Evolutionary conservation across 2,888 invertebrate species (phyloP).

Genomic region (Tetrapedia diversipes): DNA sequence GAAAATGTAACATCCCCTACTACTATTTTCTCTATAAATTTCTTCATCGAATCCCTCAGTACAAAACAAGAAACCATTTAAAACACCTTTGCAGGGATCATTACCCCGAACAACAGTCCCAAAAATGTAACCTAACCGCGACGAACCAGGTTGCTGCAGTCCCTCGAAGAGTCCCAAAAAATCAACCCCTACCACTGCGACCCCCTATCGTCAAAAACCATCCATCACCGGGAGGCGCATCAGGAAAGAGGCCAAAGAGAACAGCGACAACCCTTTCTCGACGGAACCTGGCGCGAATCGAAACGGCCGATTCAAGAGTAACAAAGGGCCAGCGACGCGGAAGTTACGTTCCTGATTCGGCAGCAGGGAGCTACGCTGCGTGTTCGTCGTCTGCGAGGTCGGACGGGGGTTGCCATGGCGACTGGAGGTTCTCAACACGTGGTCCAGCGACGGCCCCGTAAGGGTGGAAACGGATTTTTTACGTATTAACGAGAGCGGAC

Average conservation of each 20-base stretch:
- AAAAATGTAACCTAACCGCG: too few relatives aligned
- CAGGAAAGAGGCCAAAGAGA: background rate
- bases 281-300: conserved; percentile 1
- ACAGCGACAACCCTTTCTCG: background rate
- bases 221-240: background rate
- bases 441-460: conserved; percentile 68
- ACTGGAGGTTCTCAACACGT: conserved; percentile 82
- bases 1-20: too few relatives aligned
- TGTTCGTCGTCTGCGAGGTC: conserved; percentile 72
- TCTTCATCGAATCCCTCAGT: too few relatives aligned
- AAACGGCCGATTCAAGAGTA: conserved; percentile 25
- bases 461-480: conserved; percentile 72
- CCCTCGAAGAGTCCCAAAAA: too few relatives aligned
- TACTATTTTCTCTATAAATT: too few relatives aligned
- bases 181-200: too few relatives aligned
- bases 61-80: too few relatives aligned
- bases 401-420: conserved; percentile 80
- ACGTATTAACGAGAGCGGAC: conserved; percentile 80
- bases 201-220: background rate
- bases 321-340: conserved; percentile 55
- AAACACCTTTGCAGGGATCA: too few relatives aligned
- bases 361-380: conserved; percentile 33
- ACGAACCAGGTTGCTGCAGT: too few relatives aligned
- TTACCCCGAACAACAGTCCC: too few relatives aligned
- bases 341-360: conserved; percentile 66